Evolutionary conservation across 1,140 invertebrate genomes (phyloP), one percentile per base, ranked within the genome.

Genomic region (Bombus turneri): DNA sequence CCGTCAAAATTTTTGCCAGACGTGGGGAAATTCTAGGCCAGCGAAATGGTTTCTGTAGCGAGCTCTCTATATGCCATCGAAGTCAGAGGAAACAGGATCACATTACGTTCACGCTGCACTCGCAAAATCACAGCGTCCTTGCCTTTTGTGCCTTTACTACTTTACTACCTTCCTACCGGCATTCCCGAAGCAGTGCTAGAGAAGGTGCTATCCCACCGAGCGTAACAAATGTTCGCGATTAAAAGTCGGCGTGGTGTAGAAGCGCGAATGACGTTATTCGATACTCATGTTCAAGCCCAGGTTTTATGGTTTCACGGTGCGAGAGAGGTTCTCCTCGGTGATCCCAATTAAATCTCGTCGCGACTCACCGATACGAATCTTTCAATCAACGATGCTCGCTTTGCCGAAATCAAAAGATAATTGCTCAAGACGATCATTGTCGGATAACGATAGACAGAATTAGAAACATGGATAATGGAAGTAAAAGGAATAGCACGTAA

Each of bases 161-260:
- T 89, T 89, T 78, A 85, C 69, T 78, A 53, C 82, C 81, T n/a
- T 84, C 77, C 76, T 72, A 47, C n/a, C 71, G 73, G 41, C 74
- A 72, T 47, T 76, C 81, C 84, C 69, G 87, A 66, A 86, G 83
- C 87, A 76, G 71, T 85, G 74, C 62, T 72, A 53, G 43, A 73
- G 66, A 71, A 43, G 64, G 73, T 59, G 79, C 78, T 68, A 72
- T 87, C 69, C 66, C 34, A 53, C 86, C 71, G 80, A 75, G 77
- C 81, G 78, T 91, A 88, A 92, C 86, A 85, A 91, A 92, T 86
- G 92, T 75, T 68, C 57, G 69, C 90, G 88, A 93, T 92, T 90
- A 91, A 91, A 88, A 89, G 71, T 72, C 83, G 80, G 83, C 87
- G 74, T 41, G 76, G 86, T 72, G 76, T 85, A 87, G 91, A 90